Evolutionary conservation across 2,888 invertebrate species (phyloP), one percentile per base, ranked within the genome.

Genomic region (Deilephila porcellus): DNA sequence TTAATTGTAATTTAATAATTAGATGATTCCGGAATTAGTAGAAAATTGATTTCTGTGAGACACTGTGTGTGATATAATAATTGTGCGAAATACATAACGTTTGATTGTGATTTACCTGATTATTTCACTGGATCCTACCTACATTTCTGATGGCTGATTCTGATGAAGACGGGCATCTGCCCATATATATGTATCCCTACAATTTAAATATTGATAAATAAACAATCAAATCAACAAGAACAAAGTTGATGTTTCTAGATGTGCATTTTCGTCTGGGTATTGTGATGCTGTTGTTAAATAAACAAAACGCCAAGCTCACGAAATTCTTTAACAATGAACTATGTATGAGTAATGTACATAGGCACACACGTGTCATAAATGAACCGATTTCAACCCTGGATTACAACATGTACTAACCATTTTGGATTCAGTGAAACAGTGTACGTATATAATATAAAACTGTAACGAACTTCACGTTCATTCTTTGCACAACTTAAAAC

Each of bases 401-500:
- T 45, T 37, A 37, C 34, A 45, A 14, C 25, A 67, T 45, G 67
- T 45, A 25, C 45, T 52, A 7, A 37, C 3, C 37, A 25, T 67
- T 52, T 67, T 67, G 17, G 20, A 25, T 5, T 45, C 14, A 17
- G 25, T 17, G 17, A 52, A 67, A 45, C 20, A 52, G 5, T 20
- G 0, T 7, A 7, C 19, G 19, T 37, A 52, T 67, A 1, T 25
- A 25, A 25, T 67, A 52, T 52, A 25, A 25, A 45, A 67, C 25
- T 45, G 20, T 45, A 60, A 60, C 60, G n/a, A 20, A 20, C 56
- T 17, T 56, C 14, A 32, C 25, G 17, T 45, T 67, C 25, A 45
- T 67, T 52, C 45, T 52, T 25, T 52, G 25, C 45, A 71, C 60
- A 71, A 37, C 60, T 60, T 60, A 60, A 71, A 71, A 71, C 45